phyloP scores from a whole-genome alignment of 2,797 vertebrate species.

The Cetoscarus ocellatus region DNA sequence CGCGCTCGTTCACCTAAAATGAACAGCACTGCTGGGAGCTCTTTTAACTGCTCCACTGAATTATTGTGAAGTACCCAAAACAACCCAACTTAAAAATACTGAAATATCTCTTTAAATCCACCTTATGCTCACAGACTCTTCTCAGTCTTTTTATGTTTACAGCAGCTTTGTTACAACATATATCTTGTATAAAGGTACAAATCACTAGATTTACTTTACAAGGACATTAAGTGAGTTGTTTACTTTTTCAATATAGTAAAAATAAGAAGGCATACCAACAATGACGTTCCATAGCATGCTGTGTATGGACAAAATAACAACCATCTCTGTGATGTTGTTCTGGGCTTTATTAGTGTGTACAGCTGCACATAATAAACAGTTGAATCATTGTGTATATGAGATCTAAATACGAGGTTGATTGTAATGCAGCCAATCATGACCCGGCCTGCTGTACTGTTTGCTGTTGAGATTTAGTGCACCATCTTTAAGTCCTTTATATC shows the following conservation, averaged over 20 bases:
- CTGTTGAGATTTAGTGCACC: slow-evolving; percentile 13
- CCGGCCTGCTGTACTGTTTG: slow-evolving; percentile 18
- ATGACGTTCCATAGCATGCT: background rate
- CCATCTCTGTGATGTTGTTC: background rate
- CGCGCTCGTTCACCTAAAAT: too few species aligned
- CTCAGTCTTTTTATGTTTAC: too few species aligned
- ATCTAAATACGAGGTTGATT: slow-evolving; percentile 37
- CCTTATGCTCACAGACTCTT: too few species aligned
- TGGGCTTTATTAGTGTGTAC: slow-evolving; percentile 28
- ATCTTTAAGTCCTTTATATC: slow-evolving; percentile 12
- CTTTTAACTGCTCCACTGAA: too few species aligned
- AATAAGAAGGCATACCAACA: background rate
- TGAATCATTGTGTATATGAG: slow-evolving; percentile 37
- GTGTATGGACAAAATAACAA: slow-evolving; percentile 6
- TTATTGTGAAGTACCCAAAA: too few species aligned
- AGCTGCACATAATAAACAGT: slow-evolving; percentile 46
- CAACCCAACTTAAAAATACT: too few species aligned
- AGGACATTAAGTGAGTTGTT: background rate
- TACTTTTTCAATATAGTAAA: background rate
- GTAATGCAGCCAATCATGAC: slow-evolving; percentile 20
- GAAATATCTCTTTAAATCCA: too few species aligned
- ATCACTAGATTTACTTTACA: too few species aligned
- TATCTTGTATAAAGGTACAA: too few species aligned
- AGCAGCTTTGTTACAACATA: too few species aligned
- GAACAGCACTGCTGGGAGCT: too few species aligned